Evolutionary conservation across 2,797 vertebrate species (phyloP).

Genomic region (Aeoliscus strigatus): DNA sequence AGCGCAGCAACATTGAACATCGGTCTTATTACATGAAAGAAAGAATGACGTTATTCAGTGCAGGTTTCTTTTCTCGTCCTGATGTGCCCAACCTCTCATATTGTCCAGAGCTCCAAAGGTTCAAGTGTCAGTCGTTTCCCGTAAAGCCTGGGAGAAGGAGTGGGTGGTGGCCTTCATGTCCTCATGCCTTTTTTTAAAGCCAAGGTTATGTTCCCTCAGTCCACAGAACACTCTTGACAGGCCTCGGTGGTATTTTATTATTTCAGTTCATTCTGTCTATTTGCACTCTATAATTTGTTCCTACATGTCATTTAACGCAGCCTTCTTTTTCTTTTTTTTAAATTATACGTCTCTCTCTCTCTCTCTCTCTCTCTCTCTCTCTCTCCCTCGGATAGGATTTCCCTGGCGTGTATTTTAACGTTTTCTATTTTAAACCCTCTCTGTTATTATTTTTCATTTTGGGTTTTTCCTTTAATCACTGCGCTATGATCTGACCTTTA

Average conservation of each 20-base stretch:
- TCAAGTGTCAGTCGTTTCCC: constrained; percentile 48
- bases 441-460: constrained; percentile 81
- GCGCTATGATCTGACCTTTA: constrained; percentile 58
- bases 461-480: constrained; percentile 74
- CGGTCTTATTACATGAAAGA: no score
- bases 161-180: constrained; percentile 46
- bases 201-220: constrained; percentile 56
- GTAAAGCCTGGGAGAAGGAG: constrained; percentile 44
- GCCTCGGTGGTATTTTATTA: constrained; percentile 78
- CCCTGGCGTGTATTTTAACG: constrained; percentile 70
- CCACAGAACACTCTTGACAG: constrained; percentile 63
- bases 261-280: constrained; percentile 74
- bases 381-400: constrained; percentile 76
- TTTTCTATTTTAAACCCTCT: constrained; percentile 75
- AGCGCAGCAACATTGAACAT: constrained; percentile 1
- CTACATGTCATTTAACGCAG: constrained; percentile 69
- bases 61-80: no score
- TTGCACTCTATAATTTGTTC: constrained; percentile 77
- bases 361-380: no score
- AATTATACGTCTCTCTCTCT: constrained; percentile 73
- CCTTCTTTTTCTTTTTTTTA: constrained; percentile 56
- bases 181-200: constrained; percentile 55
- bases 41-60: no score
- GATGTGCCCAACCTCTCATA: no score
- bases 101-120: neutral